phyloP scores from a whole-genome alignment of 2,797 vertebrate genomes.

The Scleropages formosus region DNA sequence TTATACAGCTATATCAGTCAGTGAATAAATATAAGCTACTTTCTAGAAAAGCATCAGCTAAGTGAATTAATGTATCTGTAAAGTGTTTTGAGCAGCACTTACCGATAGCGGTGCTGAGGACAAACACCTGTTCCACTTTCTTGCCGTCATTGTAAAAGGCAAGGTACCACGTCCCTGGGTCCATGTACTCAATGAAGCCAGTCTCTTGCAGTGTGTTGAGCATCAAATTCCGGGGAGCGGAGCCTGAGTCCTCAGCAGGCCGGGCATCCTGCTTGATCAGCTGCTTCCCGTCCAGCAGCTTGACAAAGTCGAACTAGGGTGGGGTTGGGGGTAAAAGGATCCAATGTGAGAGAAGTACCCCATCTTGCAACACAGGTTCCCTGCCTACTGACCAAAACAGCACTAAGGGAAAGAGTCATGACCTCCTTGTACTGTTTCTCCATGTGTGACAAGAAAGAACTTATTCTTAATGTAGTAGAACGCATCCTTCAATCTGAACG shows the following conservation, averaged over 20 bases:
- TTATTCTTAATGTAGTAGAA: no score
- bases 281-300: constrained; percentile 84
- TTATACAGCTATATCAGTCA: no score
- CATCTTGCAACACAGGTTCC: neutral
- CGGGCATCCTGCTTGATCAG: constrained; percentile 77
- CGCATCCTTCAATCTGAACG: no score
- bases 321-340: neutral
- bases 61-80: no score
- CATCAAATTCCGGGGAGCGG: constrained; percentile 73
- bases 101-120: constrained; percentile 81
- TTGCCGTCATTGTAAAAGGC: constrained; percentile 86
- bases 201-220: constrained; percentile 78
- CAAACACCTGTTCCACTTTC: constrained; percentile 82
- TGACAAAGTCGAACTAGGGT: constrained; percentile 82
- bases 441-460: no score
- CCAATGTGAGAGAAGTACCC: neutral
- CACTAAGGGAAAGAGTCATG: no score
- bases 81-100: constrained; percentile 31
- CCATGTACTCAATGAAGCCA: constrained; percentile 85
- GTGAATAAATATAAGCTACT: no score
- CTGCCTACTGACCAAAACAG: no score
- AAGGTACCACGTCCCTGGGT: constrained; percentile 82
- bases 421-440: no score
- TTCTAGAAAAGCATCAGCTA: neutral
- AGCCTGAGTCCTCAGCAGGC: constrained; percentile 64